Evolutionary conservation across 2,797 vertebrate genomes (phyloP).

Genomic region (Molossus alvarezi): DNA sequence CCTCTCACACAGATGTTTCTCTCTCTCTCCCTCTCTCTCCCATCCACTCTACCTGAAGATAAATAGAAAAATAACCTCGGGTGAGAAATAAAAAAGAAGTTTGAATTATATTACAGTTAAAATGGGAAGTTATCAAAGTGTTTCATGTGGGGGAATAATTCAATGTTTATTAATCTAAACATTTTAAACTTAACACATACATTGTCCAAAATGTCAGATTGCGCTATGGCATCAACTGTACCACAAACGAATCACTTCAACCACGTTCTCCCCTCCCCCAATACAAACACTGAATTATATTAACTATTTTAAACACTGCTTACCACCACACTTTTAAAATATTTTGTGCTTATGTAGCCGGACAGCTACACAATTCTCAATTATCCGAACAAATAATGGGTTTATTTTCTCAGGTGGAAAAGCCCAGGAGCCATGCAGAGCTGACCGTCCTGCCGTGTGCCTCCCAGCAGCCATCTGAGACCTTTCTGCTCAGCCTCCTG

Average conservation of each 20-base stretch:
- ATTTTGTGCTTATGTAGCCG: background rate
- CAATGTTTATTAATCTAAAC: background rate
- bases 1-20: too few species aligned
- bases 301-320: background rate
- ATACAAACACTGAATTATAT: background rate
- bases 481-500: background rate
- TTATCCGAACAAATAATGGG: background rate
- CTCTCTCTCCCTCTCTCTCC: too few species aligned
- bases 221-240: background rate
- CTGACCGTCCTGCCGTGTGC: too few species aligned
- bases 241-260: background rate
- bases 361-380: background rate
- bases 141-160: background rate
- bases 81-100: background rate
- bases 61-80: too few species aligned
- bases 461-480: background rate
- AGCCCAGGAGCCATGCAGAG: background rate
- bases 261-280: background rate
- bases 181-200: background rate
- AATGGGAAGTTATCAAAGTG: background rate
- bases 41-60: too few species aligned
- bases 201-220: background rate
- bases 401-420: background rate
- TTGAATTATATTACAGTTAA: background rate
- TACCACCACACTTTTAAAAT: background rate